Percentiles rank a stretch among this genome's conserved stretches.
phyloP scores from a whole-genome alignment of 2,888 invertebrate genomes.

The Phragmatobia fuliginosa region DNA sequence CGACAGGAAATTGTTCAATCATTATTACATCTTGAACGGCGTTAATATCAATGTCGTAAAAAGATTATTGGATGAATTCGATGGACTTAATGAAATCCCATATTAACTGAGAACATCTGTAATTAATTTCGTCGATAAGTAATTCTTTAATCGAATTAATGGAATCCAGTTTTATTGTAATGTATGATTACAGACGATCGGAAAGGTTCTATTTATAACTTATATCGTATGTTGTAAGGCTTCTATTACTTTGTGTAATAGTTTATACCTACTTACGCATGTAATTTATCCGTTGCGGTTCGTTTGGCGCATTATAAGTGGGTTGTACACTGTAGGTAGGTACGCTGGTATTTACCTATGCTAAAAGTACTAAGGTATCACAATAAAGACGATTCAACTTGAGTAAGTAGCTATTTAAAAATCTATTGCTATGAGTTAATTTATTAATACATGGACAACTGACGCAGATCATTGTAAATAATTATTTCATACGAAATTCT shows the following conservation, averaged over 20 bases:
- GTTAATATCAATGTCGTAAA: constrained; percentile 50
- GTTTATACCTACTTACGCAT: neutral
- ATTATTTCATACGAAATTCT: neutral
- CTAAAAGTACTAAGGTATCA: neutral
- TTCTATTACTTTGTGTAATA: constrained; percentile 16
- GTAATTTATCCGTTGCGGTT: neutral
- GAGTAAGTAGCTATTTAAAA: neutral
- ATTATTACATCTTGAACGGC: constrained; percentile 49
- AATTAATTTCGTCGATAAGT: constrained; percentile 51
- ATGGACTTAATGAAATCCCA: constrained; percentile 47
- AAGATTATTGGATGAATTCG: constrained; percentile 49
- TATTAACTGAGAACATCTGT: constrained; percentile 51
- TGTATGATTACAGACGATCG: constrained; percentile 38
- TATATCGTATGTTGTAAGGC: constrained; percentile 31
- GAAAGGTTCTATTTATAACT: constrained; percentile 30
- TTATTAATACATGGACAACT: neutral
- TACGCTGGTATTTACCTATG: neutral
- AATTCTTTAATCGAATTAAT: constrained; percentile 54
- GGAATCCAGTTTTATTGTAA: constrained; percentile 51
- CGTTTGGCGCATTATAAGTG: neutral
- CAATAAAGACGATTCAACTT: neutral
- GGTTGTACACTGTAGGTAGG: neutral
- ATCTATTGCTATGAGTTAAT: neutral
- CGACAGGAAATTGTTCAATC: constrained; percentile 52
- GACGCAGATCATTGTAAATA: neutral